Conservation (phyloP, 1,140 invertebrate genomes). For the Lordiphosa mommai region DNA sequence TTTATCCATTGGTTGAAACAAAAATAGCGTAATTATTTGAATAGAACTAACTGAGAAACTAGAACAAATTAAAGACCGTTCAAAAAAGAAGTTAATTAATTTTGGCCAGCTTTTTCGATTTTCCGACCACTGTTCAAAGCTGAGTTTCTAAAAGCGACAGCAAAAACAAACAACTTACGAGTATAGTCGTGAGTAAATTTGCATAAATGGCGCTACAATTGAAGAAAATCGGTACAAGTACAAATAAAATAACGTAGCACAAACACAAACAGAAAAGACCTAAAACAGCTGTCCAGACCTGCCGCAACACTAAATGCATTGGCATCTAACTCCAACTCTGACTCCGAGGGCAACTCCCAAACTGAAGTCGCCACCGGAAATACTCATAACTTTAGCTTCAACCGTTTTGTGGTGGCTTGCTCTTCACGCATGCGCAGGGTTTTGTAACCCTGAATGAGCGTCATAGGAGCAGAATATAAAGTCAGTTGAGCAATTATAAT, state of each 20-base stretch:
- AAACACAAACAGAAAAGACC: constrained; percentile 18
- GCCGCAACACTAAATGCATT: constrained; percentile 43
- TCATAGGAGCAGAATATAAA: constrained; percentile 45
- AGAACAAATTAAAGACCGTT: no score
- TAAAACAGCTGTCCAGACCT: constrained; percentile 38
- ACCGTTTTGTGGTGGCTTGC: not conserved
- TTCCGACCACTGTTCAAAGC: no score
- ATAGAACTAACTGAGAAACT: no score
- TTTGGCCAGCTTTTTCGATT: not conserved
- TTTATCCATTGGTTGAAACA: no score
- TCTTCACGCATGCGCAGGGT: constrained; percentile 61
- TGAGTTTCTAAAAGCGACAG: constrained; percentile 49
- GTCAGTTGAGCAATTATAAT: constrained; percentile 55
- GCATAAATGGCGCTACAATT: constrained; percentile 76
- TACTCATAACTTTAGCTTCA: constrained; percentile 55
- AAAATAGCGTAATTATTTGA: no score
- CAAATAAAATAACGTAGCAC: constrained; percentile 46
- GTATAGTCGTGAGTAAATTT: constrained; percentile 60
- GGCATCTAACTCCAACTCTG: constrained; percentile 34
- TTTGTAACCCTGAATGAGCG: constrained; percentile 48
- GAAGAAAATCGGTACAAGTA: constrained; percentile 72
- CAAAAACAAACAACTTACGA: constrained; percentile 61
- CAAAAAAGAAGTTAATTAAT: no score
- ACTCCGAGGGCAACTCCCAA: constrained; percentile 40
- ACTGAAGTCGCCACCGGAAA: constrained; percentile 47